These are phyloP conservation scores for Luidia sarsii DNA, from an alignment of 53 echinoderm and acorn worm genomes.

Conservation along the genomic window DNA sequence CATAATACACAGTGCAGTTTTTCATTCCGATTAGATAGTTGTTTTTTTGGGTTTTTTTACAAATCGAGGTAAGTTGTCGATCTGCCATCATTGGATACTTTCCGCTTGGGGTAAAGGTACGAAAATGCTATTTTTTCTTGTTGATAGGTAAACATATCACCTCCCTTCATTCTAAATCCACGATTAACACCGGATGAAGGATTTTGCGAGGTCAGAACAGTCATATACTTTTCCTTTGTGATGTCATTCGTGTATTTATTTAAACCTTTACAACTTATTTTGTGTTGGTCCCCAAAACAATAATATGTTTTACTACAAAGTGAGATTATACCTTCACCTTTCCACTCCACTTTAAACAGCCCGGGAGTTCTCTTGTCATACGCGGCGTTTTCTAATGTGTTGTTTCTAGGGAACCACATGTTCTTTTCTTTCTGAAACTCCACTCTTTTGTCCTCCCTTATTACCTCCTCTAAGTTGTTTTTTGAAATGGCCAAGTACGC, in stretches of 20 bases:
- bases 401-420: constrained; percentile 14
- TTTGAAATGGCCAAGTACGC: constrained; percentile 17
- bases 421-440: neutral
- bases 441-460: neutral
- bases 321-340: constrained; percentile 37
- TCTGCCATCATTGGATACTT: neutral
- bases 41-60: no score
- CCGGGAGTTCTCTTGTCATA: constrained; percentile 72
- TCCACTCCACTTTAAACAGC: constrained; percentile 61
- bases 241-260: constrained; percentile 59
- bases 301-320: constrained; percentile 72
- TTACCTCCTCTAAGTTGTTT: neutral
- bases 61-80: constrained; percentile 23
- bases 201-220: constrained; percentile 11
- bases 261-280: constrained; percentile 72
- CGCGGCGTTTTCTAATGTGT: neutral
- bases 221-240: constrained; percentile 30
- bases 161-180: neutral
- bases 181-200: neutral
- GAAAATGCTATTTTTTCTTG: neutral
- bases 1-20: no score
- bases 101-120: constrained; percentile 6
- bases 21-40: neutral
- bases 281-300: constrained; percentile 59
- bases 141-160: neutral